These are phyloP conservation scores for Allobates femoralis DNA, from an alignment of 2,797 vertebrate genomes.

Conservation along the genomic window DNA sequence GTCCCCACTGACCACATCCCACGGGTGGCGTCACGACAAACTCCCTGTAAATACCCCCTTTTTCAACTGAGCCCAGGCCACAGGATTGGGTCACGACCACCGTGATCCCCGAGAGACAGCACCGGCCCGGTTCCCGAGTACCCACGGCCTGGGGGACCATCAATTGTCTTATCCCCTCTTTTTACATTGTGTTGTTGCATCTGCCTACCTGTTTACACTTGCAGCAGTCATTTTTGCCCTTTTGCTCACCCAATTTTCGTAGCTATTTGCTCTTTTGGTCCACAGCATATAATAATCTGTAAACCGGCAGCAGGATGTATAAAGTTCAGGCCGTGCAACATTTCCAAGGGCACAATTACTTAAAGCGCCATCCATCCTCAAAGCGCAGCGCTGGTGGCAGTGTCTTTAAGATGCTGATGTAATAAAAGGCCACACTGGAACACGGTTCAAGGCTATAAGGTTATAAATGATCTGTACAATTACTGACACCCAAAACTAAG, in stretches of 20 bases:
- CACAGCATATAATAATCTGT: not conserved
- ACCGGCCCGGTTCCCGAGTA: no score
- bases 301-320: slow-evolving; percentile 8
- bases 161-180: no score
- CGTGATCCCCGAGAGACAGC: no score
- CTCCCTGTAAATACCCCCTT: no score
- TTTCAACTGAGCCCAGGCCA: no score
- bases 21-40: no score
- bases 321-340: slow-evolving; percentile 11
- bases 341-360: slow-evolving; percentile 14
- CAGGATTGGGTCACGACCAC: no score
- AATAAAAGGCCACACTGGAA: slow-evolving; percentile 48
- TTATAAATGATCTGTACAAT: slow-evolving; percentile 45
- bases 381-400: slow-evolving; percentile 9
- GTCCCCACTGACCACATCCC: no score
- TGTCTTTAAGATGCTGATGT: slow-evolving; percentile 36
- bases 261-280: not conserved
- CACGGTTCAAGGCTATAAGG: slow-evolving; percentile 42
- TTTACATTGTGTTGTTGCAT: no score
- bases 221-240: no score
- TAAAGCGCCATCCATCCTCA: slow-evolving; percentile 31
- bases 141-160: no score
- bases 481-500: slow-evolving; percentile 36
- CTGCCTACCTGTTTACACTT: no score
- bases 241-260: not conserved